Base-by-base conservation (phyloP, 2,797 vertebrate genomes). In the Sarcophilus harrisii region DNA sequence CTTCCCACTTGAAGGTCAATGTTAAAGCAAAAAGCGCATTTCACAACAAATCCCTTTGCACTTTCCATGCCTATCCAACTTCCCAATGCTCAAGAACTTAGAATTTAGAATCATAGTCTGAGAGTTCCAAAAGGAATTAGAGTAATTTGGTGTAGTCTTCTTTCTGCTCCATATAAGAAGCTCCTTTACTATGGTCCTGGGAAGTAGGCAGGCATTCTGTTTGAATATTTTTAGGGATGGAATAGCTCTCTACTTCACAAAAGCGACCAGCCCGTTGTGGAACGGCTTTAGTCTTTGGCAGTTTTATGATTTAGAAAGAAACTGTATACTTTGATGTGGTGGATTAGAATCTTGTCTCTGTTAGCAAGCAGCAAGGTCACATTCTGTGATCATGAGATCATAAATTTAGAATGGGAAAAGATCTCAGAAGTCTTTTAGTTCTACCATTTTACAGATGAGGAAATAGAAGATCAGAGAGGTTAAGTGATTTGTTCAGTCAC, bases 1-100 rank as follows among this genome's bases (percentile, higher is more conserved):
- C 1, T 29, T 96, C 94, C 95, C 58, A 38, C 57, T 92, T 92
- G 95, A 96, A 97, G 94, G 91, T 96, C 96, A 95, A 57, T 87
- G 90, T 92, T 59, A 59, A 96, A 95, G 96, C 81, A 95, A 91
- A 96, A 87, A 54, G 45, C 60, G 30, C 90, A 73, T 92, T 91
- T 96, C 92, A 45, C 92, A 21, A 29, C 54, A 4, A 13, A 90
- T 94, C 93, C 93, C 29, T 57, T 0, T 0, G 58, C 27, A 58
- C 54, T 96, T 94, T 58, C 11, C 58, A 52, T 32, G 27, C 32
- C 28, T 0, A 0, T 54, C 81, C 95, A 28, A 27, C 73, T 94
- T 95, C 21, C 95, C 81, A 94, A 95, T 49, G 52, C n/a, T 1
- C 11, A 58, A 57, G 62, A 95, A 57, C 81, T 87, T 30, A 58